phyloP scores from a whole-genome alignment of 2,113 vertebrate genomes.

The Sceloporus tristichus region DNA sequence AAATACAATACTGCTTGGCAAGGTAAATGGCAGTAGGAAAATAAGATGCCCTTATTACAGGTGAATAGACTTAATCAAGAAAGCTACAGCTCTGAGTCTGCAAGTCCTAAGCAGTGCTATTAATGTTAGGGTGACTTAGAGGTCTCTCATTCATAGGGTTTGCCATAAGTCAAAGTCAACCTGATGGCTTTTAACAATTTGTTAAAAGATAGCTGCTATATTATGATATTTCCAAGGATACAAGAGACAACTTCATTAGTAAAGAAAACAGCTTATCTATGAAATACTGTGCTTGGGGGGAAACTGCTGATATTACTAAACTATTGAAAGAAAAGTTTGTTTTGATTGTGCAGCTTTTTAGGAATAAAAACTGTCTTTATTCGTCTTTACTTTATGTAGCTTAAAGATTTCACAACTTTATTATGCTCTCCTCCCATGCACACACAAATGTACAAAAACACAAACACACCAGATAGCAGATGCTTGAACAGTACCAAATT shows the following conservation, averaged over 20 bases:
- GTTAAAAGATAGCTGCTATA: not conserved
- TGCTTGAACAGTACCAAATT: not conserved
- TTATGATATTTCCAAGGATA: not conserved
- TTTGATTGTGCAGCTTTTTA: not conserved
- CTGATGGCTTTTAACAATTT: too few relatives aligned
- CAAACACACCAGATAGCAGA: not conserved
- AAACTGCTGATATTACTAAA: not conserved
- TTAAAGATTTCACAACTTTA: not conserved
- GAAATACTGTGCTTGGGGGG: not conserved
- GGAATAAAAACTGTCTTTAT: slow-evolving; percentile 13
- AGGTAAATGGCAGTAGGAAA: too few relatives aligned
- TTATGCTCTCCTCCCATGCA: not conserved
- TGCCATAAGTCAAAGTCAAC: too few relatives aligned
- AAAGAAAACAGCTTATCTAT: slow-evolving; percentile 19
- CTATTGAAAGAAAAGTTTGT: not conserved
- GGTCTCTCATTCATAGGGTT: too few relatives aligned
- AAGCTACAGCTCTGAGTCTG: too few relatives aligned
- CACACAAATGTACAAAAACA: too few relatives aligned
- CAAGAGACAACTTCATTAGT: not conserved
- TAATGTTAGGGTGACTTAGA: too few relatives aligned
- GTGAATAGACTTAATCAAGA: too few relatives aligned
- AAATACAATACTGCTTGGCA: too few relatives aligned
- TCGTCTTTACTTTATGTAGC: not conserved
- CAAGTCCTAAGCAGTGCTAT: too few relatives aligned
- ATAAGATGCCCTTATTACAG: too few relatives aligned